A percentile compares a stretch with the other conserved stretches of the same genome.
Evolutionary conservation across 2,113 vertebrate species (phyloP).

Genomic region (Uria aalge): DNA sequence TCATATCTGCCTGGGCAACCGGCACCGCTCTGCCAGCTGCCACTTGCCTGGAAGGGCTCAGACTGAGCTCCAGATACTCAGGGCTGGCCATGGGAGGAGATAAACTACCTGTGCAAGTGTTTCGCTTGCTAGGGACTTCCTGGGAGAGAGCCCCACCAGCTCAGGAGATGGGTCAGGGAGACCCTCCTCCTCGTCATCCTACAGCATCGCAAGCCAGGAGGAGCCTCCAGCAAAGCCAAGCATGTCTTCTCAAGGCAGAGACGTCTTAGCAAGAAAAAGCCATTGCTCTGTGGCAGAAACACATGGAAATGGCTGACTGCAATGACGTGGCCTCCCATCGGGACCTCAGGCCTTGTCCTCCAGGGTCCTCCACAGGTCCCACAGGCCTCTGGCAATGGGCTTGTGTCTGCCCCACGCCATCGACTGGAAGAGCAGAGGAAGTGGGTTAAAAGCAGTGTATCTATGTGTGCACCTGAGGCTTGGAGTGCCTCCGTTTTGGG

Average conservation of each 20-base stretch:
- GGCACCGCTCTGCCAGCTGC: neutral
- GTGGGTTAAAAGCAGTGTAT: neutral
- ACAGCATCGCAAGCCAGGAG: neutral
- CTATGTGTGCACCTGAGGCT: neutral
- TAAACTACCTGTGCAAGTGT: neutral
- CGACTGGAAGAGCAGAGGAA: neutral
- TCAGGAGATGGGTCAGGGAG: neutral
- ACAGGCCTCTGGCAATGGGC: neutral
- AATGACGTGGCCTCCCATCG: rapidly evolving
- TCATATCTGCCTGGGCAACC: neutral
- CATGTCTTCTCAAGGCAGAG: neutral
- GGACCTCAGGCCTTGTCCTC: neutral
- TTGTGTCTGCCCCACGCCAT: neutral
- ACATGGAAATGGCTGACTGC: neutral
- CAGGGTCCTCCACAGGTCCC: neutral
- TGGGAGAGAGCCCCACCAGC: neutral
- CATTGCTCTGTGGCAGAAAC: neutral
- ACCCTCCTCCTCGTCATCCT: neutral
- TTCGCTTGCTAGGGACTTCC: neutral
- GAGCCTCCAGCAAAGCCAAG: neutral
- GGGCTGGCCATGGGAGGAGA: neutral
- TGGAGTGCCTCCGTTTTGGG: neutral
- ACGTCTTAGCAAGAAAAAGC: neutral
- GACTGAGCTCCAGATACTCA: constrained; percentile 1
- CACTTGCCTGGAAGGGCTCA: neutral